Base-by-base conservation (phyloP, 2,888 invertebrate species). In the Nomada goodeniana region DNA sequence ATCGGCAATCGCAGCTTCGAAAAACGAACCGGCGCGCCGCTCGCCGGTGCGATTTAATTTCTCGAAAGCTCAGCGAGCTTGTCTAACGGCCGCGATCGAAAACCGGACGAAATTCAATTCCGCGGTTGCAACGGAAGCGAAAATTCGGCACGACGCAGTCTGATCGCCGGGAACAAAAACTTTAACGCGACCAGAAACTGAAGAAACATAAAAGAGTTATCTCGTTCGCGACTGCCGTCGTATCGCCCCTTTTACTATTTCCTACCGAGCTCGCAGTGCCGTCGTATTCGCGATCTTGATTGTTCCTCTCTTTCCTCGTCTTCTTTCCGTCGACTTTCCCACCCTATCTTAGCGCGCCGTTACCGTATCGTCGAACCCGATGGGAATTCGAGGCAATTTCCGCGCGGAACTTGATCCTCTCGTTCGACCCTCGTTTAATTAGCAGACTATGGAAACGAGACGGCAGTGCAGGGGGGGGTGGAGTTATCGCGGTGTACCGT, bases 171-270 rank as follows among this genome's bases (percentile, higher is more conserved):
- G 13, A 50, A 70, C 36, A 61, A 70, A 67, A 76, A 52, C 47
- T 82, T 90, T 86, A 89, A 85, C 84, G 78, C 80, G 77, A 61
- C 72, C 76, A 78, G 80, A 84, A 84, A 67, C 83, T 79, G 84
- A 86, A 87, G 83, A 84, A 82, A 59, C 86, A 87, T 89, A 89
- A 90, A 91, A 90, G 83, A 84, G 89, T 90, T 86, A 89, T 91
- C 88, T 88, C 82, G 82, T 80, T 86, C 82, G 84, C 85, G 86
- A 88, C 86, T 86, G 81, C 76, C 83, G 76, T 63, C 84, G 84
- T 89, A 88, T 86, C 78, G 18, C 82, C 70, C 78, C 78, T 87
- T 73, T 88, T 83, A 86, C 86, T 87, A 89, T 91, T 91, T 89
- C 86, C 86, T 86, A 86, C 71, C 73, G 79, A 83, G 76, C 83